A percentile compares a stretch with the other conserved stretches of the same genome.
phyloP scores from a whole-genome alignment of 2,797 vertebrate species.

The Oophaga sylvatica region DNA sequence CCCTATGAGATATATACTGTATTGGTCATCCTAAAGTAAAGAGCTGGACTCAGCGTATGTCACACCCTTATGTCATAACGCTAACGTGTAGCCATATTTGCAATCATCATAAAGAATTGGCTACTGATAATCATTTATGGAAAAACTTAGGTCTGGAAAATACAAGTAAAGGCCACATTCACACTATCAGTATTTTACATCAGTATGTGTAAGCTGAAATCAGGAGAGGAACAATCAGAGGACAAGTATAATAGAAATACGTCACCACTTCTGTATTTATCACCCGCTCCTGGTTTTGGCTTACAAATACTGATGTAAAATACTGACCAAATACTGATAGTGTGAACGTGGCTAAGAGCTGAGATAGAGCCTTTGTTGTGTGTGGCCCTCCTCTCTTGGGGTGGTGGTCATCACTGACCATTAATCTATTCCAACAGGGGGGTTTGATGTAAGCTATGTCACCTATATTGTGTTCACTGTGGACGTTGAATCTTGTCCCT shows the following conservation, averaged over 20 bases:
- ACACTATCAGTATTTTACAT: too few relatives aligned
- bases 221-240: too few relatives aligned
- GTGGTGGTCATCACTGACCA: background rate
- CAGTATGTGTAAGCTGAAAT: too few relatives aligned
- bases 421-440: background rate
- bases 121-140: too few relatives aligned
- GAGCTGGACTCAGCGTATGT: background rate
- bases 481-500: constrained; percentile 6
- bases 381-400: background rate
- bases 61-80: background rate
- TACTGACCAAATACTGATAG: too few relatives aligned
- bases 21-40: background rate
- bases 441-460: background rate
- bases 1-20: background rate
- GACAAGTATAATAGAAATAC: background rate
- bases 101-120: too few relatives aligned
- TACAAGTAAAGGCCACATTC: too few relatives aligned
- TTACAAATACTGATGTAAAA: too few relatives aligned
- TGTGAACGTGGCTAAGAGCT: background rate
- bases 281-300: too few relatives aligned
- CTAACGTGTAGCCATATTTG: too few relatives aligned
- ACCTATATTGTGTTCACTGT: background rate
- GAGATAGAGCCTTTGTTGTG: background rate
- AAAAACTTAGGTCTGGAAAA: too few relatives aligned
- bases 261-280: background rate